These are phyloP conservation scores for Platygyra sinensis DNA, from an alignment of 64 coral and sea anemone genomes.

Conservation along the genomic window DNA sequence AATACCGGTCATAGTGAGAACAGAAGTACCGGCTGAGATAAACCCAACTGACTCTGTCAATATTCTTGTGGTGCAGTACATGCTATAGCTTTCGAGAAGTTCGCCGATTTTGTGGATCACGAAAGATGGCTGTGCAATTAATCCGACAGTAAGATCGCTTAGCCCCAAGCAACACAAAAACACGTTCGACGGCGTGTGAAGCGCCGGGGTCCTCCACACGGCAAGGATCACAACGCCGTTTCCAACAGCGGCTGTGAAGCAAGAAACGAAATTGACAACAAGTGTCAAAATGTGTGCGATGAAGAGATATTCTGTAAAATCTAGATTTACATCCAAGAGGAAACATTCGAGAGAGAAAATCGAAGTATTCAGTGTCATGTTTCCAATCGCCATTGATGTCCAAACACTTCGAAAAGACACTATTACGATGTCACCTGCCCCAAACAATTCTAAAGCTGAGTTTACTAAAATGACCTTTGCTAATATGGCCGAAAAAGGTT, in stretches of 20 bases:
- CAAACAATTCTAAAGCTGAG: background rate
- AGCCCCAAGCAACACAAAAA: conserved; percentile 64
- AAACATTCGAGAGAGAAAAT: background rate
- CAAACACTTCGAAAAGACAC: background rate
- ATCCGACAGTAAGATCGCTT: conserved; percentile 53
- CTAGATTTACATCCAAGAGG: background rate
- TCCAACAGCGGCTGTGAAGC: conserved; percentile 31
- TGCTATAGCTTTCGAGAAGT: conserved; percentile 11
- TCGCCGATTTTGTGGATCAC: conserved; percentile 57
- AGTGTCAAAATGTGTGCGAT: conserved; percentile 19
- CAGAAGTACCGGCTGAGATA: conserved; percentile 32
- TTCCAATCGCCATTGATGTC: background rate
- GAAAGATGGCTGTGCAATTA: conserved; percentile 63
- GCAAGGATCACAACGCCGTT: conserved; percentile 59
- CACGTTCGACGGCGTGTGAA: conserved; percentile 58
- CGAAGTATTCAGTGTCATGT: background rate
- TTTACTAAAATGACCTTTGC: too few species aligned
- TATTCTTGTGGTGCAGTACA: conserved; percentile 34
- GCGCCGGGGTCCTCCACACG: conserved; percentile 31
- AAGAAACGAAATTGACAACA: conserved; percentile 50
- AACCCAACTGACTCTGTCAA: conserved; percentile 22
- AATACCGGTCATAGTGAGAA: conserved; percentile 23
- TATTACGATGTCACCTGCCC: background rate
- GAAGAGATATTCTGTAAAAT: background rate
- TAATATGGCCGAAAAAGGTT: background rate